These are phyloP conservation scores for Setophaga petechia DNA, from an alignment of 2,113 vertebrate species.

Conservation along the genomic window DNA sequence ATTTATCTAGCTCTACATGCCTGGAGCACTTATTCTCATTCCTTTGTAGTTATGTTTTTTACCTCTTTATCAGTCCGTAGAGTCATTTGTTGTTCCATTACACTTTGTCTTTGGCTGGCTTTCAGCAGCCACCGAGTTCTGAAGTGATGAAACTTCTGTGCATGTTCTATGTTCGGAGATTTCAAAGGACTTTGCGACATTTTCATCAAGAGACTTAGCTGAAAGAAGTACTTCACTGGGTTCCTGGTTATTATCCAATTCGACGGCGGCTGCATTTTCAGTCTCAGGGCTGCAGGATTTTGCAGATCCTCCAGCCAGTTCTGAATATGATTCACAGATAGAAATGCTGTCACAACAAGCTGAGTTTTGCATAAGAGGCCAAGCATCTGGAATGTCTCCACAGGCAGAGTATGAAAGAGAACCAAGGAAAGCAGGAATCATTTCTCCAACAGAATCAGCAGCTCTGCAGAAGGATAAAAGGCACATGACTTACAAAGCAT, in stretches of 20 bases:
- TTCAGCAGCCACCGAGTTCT: not conserved
- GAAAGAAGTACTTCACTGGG: constrained; percentile 13
- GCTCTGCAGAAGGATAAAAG: constrained; percentile 55
- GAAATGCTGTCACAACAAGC: constrained; percentile 62
- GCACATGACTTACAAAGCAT: not conserved
- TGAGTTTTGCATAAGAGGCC: constrained; percentile 78
- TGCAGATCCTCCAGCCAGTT: constrained; percentile 59
- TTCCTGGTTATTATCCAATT: constrained; percentile 43
- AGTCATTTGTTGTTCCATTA: not conserved
- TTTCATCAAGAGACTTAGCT: constrained; percentile 21
- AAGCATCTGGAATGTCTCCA: constrained; percentile 74
- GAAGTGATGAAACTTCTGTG: constrained; percentile 2
- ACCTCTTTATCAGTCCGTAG: constrained; percentile 64
- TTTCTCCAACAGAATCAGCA: constrained; percentile 70
- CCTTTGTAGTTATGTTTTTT: not conserved
- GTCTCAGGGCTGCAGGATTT: constrained; percentile 45
- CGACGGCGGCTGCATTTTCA: constrained; percentile 28
- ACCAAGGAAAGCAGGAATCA: constrained; percentile 72
- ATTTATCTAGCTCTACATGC: not conserved
- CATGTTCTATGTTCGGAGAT: not conserved
- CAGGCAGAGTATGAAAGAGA: constrained; percentile 67
- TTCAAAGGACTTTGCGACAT: constrained; percentile 24
- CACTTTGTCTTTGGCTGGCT: not conserved
- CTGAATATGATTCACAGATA: constrained; percentile 68
- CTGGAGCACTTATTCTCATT: not conserved